Percentiles rank a stretch among this genome's conserved stretches.
Evolutionary conservation across 2,113 vertebrate genomes (phyloP).

Genomic region (Dipodomys ordii): DNA sequence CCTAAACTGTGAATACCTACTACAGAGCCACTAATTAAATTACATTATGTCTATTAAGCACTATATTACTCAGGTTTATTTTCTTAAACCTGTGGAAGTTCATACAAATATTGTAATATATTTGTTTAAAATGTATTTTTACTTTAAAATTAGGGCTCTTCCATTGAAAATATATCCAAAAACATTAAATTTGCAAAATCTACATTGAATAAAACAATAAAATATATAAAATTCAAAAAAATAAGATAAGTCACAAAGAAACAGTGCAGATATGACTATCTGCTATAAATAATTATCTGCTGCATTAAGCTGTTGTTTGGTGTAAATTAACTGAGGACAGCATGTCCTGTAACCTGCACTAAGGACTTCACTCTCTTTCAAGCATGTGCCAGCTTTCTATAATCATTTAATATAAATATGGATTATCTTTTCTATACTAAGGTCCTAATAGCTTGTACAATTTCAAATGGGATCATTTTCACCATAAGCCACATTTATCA

Average conservation of each 20-base stretch:
- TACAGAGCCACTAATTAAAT: not conserved
- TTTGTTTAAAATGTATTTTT: not conserved
- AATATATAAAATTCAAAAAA: constrained; percentile 48
- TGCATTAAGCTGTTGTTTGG: not conserved
- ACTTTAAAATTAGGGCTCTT: not conserved
- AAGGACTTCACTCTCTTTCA: not conserved
- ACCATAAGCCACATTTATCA: not conserved
- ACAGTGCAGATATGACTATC: not conserved
- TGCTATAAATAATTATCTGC: not conserved
- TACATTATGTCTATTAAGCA: not conserved
- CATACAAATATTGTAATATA: not conserved
- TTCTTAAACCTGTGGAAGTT: constrained; percentile 5
- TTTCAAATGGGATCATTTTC: not conserved
- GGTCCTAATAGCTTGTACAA: not conserved
- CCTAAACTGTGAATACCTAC: not conserved
- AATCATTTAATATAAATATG: not conserved
- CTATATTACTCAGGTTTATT: not conserved
- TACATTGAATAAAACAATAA: constrained; percentile 21
- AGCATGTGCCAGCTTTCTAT: not conserved
- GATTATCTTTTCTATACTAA: not conserved
- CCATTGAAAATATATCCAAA: constrained; percentile 6
- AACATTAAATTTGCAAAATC: not conserved
- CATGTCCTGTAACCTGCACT: not conserved
- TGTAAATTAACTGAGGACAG: not conserved
- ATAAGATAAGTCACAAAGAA: not conserved